Conservation (phyloP, 2,113 vertebrate species). For the Actinemys pallida region DNA sequence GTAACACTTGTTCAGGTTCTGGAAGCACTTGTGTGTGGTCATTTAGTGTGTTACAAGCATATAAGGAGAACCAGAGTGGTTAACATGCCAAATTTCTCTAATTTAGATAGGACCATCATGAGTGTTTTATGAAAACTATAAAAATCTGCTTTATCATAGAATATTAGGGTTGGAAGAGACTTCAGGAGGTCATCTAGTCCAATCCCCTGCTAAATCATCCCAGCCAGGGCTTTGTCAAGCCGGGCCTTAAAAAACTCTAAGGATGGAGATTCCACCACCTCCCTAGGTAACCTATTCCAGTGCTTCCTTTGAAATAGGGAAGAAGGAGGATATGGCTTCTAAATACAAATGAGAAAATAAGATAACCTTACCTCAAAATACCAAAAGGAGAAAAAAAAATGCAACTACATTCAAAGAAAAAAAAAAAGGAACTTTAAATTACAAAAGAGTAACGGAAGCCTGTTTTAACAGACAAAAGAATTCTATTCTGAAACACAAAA, state of each 20-base stretch:
- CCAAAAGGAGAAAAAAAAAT: neutral
- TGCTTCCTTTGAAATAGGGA: neutral
- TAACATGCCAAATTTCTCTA: neutral
- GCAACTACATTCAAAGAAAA: neutral
- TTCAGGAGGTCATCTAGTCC: no score
- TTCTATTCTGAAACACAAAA: neutral
- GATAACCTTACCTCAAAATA: neutral
- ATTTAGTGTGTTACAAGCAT: neutral
- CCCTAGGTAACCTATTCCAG: no score
- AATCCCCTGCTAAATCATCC: no score
- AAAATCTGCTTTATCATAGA: neutral
- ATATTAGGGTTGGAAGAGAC: no score
- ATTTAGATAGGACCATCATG: neutral
- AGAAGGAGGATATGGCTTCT: neutral
- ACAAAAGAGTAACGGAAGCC: neutral
- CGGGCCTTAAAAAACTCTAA: no score
- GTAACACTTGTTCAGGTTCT: neutral
- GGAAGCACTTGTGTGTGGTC: neutral
- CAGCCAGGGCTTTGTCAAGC: no score
- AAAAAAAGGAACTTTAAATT: accelerated
- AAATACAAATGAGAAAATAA: neutral
- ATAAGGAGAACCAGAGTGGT: neutral
- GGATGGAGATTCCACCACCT: no score
- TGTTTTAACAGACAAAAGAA: slow-evolving; percentile 32
- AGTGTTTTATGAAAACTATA: neutral